These are phyloP conservation scores for Drosophila falleni DNA, from an alignment of 2,888 invertebrate species.

Conservation along the genomic window DNA sequence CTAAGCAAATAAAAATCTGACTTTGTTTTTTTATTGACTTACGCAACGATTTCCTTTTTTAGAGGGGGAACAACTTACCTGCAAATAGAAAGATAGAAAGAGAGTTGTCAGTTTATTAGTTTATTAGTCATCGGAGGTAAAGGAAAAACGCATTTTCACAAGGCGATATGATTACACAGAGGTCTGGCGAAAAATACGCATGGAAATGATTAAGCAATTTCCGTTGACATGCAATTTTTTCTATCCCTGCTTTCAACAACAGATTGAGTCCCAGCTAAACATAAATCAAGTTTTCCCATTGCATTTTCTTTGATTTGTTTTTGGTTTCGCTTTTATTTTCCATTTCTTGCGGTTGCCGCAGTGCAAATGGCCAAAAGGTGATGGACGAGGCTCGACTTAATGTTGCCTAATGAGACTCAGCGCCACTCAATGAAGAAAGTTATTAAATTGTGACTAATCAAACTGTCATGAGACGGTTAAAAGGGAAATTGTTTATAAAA, in stretches of 20 bases:
- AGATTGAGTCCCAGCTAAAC: not conserved
- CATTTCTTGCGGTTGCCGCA: conserved; percentile 9
- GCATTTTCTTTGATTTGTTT: conserved; percentile 31
- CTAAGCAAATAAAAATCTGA: conserved; percentile 62
- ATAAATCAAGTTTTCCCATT: conserved; percentile 65
- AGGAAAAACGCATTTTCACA: conserved; percentile 50
- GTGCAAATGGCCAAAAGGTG: conserved; percentile 27
- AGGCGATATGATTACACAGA: conserved; percentile 50
- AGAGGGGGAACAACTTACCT: conserved; percentile 63
- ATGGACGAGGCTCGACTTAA: conserved; percentile 25
- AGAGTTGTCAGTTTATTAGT: conserved; percentile 30
- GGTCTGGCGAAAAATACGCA: conserved; percentile 43
- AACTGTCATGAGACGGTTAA: not conserved
- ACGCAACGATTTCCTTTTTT: conserved; percentile 69
- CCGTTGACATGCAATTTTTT: conserved; percentile 63
- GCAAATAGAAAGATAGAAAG: conserved; percentile 45
- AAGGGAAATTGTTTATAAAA: not conserved
- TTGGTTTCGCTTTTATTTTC: conserved; percentile 18
- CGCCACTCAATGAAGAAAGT: conserved; percentile 20
- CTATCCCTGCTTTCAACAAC: not conserved
- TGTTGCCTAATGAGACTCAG: conserved; percentile 36
- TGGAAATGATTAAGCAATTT: conserved; percentile 78
- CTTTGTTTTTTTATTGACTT: conserved; percentile 62
- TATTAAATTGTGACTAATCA: conserved; percentile 14
- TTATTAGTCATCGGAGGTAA: conserved; percentile 54